Evolutionary conservation across 1,140 invertebrate genomes (phyloP).

Genomic region (Scylla paramamosain): DNA sequence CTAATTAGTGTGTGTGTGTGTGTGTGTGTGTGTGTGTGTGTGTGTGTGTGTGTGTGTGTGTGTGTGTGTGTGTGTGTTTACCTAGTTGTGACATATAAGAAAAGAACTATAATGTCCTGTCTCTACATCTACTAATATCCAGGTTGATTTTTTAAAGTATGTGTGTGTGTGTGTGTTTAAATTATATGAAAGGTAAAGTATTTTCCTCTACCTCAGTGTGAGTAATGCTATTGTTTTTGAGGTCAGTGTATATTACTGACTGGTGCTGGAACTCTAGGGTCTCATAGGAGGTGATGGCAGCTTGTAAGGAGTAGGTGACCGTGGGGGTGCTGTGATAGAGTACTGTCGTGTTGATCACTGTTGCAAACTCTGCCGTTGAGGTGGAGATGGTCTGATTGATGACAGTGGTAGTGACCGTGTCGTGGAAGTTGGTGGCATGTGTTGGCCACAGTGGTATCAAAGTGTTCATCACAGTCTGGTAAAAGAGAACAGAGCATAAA

Average conservation of each 20-base stretch:
- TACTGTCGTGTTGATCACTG: slow-evolving; percentile 53
- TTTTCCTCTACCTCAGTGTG: neutral
- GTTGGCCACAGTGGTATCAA: slow-evolving; percentile 55
- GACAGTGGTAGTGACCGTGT: slow-evolving; percentile 26
- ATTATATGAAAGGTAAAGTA: slow-evolving; percentile 23
- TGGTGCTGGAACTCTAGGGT: slow-evolving; percentile 71
- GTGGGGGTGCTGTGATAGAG: neutral
- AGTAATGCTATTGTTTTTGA: slow-evolving; percentile 9
- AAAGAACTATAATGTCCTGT: no score
- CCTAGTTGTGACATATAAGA: neutral
- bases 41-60: slow-evolving; percentile 45
- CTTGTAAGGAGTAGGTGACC: neutral
- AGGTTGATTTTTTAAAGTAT: no score
- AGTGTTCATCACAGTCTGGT: slow-evolving; percentile 59
- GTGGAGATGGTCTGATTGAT: slow-evolving; percentile 59
- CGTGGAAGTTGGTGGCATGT: slow-evolving; percentile 8
- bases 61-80: slow-evolving; percentile 36
- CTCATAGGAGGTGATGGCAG: slow-evolving; percentile 50
- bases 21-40: slow-evolving; percentile 38
- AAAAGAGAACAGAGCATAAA: neutral
- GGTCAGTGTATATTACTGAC: slow-evolving; percentile 48
- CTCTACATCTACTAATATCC: no score
- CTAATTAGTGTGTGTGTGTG: neutral
- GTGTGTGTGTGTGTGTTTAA: no score
- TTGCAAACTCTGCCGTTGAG: slow-evolving; percentile 39